Evolutionary conservation across 2,113 vertebrate genomes (phyloP).

Genomic region (Phrynosoma platyrhinos): DNA sequence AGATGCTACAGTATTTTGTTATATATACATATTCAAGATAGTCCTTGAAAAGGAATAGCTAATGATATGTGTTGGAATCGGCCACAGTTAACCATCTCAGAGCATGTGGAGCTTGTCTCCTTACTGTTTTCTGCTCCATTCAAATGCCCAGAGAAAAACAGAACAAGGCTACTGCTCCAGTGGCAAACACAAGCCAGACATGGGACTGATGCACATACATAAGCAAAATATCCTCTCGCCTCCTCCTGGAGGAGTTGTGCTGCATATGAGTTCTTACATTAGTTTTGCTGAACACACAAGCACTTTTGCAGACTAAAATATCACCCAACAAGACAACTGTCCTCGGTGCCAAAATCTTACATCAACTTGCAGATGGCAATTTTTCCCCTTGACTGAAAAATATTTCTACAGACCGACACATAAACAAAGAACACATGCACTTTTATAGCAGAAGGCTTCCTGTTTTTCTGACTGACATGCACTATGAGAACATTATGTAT

Average conservation of each 20-base stretch:
- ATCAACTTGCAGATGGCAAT: neutral
- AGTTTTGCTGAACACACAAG: neutral
- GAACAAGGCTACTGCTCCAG: neutral
- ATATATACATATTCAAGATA: no score
- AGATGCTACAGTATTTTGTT: no score
- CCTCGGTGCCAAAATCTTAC: neutral
- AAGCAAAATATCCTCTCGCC: no score
- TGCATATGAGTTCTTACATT: neutral
- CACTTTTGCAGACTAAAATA: neutral
- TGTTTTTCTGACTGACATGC: constrained; percentile 32
- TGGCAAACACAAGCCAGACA: neutral
- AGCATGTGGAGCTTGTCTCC: no score
- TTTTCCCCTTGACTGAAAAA: constrained; percentile 12
- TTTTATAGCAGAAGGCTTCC: neutral
- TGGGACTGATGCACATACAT: neutral
- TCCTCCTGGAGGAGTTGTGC: neutral
- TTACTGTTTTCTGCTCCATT: neutral
- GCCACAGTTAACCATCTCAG: no score
- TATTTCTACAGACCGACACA: neutral
- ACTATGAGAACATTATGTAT: neutral
- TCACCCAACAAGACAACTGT: neutral
- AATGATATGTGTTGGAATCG: no score
- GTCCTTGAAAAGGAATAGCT: no score
- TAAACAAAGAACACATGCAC: neutral
- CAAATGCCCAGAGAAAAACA: neutral